Evolutionary conservation across 2,797 vertebrate genomes (phyloP).

Genomic region (Acanthiza pusilla): DNA sequence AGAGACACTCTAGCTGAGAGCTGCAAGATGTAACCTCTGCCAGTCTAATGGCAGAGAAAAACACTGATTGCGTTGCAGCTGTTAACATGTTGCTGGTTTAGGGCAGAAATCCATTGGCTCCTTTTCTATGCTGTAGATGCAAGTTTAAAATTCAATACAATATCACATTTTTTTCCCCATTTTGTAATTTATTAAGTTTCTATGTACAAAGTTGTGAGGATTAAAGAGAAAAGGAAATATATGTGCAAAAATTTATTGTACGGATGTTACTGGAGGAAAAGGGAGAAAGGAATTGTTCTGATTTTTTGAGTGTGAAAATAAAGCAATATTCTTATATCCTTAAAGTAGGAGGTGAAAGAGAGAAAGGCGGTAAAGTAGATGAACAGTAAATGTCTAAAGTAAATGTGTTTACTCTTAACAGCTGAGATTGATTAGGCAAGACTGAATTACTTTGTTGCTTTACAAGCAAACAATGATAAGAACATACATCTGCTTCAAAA

Average conservation of each 20-base stretch:
- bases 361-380: not conserved
- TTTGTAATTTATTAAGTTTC: not conserved
- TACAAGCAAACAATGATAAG: slow-evolving; percentile 33
- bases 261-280: not conserved
- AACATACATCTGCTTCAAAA: slow-evolving; percentile 39
- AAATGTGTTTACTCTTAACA: slow-evolving; percentile 21
- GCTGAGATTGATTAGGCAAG: not conserved
- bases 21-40: not conserved
- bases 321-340: not conserved
- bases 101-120: not conserved
- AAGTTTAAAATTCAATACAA: slow-evolving; percentile 4
- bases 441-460: slow-evolving; percentile 17
- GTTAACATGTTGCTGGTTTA: not conserved
- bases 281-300: not conserved
- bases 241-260: not conserved
- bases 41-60: not conserved
- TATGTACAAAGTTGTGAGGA: not conserved
- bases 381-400: slow-evolving; percentile 9
- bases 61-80: not conserved
- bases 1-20: not conserved
- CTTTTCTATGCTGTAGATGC: not conserved
- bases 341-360: not conserved
- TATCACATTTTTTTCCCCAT: not conserved
- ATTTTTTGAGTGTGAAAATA: not conserved
- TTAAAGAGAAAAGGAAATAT: not conserved